Evolutionary conservation across 2,888 invertebrate species (phyloP).

Genomic region (Desoria tigrina): DNA sequence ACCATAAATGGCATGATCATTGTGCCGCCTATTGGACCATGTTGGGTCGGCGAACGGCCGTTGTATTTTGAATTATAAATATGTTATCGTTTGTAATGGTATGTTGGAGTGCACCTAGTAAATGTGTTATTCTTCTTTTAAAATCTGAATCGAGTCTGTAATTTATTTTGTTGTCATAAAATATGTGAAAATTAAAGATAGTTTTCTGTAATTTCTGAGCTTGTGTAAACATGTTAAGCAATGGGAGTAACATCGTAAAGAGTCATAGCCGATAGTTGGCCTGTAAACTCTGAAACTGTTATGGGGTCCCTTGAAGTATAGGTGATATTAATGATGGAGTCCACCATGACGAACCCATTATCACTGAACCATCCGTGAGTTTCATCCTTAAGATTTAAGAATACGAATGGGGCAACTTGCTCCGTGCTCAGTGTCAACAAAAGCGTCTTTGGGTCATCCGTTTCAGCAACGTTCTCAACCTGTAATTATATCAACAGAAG

Average conservation of each 20-base stretch:
- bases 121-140: no score
- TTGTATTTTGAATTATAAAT: no score
- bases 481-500: not conserved
- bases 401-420: constrained; percentile 68
- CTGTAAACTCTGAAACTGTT: constrained; percentile 25
- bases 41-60: not conserved
- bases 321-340: constrained; percentile 54
- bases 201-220: no score
- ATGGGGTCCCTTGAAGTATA: constrained; percentile 48
- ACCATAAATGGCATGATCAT: not conserved
- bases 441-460: constrained; percentile 44
- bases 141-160: no score
- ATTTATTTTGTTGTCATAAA: no score
- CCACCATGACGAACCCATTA: constrained; percentile 68
- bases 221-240: no score
- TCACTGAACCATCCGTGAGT: constrained; percentile 69
- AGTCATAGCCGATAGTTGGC: constrained; percentile 32
- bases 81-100: no score
- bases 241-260: constrained; percentile 33
- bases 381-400: constrained; percentile 63
- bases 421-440: constrained; percentile 59
- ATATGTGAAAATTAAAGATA: no score
- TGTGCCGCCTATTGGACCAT: not conserved
- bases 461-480: not conserved
- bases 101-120: no score